Percentiles rank a stretch among this genome's conserved stretches.
phyloP scores from a whole-genome alignment of 1,140 invertebrate species.

The Bombyx mandarina region DNA sequence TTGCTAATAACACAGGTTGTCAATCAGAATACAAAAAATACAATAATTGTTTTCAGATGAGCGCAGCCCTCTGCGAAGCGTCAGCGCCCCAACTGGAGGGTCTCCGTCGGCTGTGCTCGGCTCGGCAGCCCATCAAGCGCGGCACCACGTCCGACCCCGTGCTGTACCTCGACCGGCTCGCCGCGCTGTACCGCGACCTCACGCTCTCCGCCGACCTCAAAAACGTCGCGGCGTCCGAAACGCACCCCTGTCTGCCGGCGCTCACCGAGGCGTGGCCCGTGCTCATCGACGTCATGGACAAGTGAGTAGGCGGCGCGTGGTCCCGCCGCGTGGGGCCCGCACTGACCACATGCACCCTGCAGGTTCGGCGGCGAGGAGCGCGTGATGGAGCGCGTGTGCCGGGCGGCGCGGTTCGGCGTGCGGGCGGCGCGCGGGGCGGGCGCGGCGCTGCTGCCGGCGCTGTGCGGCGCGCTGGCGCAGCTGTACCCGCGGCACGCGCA shows the following conservation, averaged over 20 bases:
- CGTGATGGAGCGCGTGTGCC: slow-evolving; percentile 93
- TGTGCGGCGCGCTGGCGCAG: slow-evolving; percentile 81
- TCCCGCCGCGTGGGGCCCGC: not conserved
- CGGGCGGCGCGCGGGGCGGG: slow-evolving; percentile 88
- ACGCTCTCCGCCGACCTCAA: slow-evolving; percentile 57
- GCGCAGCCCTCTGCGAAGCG: slow-evolving; percentile 82
- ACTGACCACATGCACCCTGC: slow-evolving; percentile 15
- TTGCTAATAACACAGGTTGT: not conserved
- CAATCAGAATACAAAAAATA: slow-evolving; percentile 7
- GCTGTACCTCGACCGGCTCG: slow-evolving; percentile 92
- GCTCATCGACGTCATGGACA: slow-evolving; percentile 80
- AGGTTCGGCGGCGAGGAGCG: slow-evolving; percentile 87
- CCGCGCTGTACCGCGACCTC: slow-evolving; percentile 89
- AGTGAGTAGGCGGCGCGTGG: slow-evolving; percentile 27
- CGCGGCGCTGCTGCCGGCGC: slow-evolving; percentile 80
- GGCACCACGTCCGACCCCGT: slow-evolving; percentile 84
- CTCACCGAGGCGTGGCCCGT: slow-evolving; percentile 91
- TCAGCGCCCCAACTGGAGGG: slow-evolving; percentile 84
- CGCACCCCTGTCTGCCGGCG: slow-evolving; percentile 87
- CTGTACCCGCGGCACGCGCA: slow-evolving; percentile 92
- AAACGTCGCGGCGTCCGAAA: slow-evolving; percentile 51
- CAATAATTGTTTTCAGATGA: slow-evolving; percentile 58
- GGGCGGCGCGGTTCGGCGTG: slow-evolving; percentile 90
- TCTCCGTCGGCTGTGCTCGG: slow-evolving; percentile 73
- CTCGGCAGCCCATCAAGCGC: slow-evolving; percentile 25